phyloP scores from a whole-genome alignment of 2,113 vertebrate species.

The Microcebus jonahi region DNA sequence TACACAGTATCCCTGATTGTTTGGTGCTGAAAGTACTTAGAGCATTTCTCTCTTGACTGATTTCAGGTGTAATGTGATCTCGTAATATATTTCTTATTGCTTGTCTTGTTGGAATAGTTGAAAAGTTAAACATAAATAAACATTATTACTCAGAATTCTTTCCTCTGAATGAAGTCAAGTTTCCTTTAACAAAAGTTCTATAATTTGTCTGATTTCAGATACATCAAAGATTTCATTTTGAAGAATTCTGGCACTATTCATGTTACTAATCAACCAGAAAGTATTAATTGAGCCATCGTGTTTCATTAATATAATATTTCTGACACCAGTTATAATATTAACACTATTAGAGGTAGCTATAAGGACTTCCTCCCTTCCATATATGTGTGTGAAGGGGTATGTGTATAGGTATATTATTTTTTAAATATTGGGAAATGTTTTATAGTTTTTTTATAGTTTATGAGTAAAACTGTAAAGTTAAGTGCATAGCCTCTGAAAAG shows the following conservation, averaged over 20 bases:
- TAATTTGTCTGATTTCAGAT: conserved; percentile 3
- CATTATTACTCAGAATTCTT: not conserved
- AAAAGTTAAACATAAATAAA: not conserved
- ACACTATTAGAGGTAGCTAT: not conserved
- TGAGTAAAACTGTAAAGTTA: conserved; percentile 30
- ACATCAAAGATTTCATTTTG: not conserved
- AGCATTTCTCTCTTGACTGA: not conserved
- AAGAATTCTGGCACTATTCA: not conserved
- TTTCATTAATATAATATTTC: conserved; percentile 30
- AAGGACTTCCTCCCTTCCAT: not conserved
- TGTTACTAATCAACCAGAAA: not conserved
- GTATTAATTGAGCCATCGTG: not conserved
- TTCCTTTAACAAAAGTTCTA: not conserved
- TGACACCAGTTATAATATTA: not conserved
- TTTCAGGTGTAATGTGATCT: not conserved
- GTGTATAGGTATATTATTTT: not conserved
- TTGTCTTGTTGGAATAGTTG: not conserved
- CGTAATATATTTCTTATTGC: not conserved
- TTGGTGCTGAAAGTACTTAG: not conserved
- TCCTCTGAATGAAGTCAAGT: not conserved
- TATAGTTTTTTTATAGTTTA: not conserved
- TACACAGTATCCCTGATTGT: not conserved
- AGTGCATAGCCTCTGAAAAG: not conserved
- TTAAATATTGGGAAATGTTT: not conserved
- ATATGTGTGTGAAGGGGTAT: not conserved